These are phyloP conservation scores for Gasterosteus nipponicus DNA, from an alignment of 2,113 vertebrate genomes.

Conservation along the genomic window DNA sequence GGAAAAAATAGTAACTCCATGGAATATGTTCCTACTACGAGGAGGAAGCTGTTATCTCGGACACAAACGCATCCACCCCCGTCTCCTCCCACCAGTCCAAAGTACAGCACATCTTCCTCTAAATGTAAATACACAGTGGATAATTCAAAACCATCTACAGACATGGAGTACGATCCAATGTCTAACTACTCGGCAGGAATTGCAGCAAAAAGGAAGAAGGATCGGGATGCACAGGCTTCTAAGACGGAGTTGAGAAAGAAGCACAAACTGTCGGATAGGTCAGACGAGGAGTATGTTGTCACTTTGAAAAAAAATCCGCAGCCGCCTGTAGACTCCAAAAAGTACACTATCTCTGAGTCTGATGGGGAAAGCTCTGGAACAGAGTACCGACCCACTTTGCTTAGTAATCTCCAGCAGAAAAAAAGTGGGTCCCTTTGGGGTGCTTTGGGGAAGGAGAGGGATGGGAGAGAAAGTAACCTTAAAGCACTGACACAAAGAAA, in stretches of 20 bases:
- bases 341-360: conserved; percentile 88
- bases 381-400: conserved; percentile 70
- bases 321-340: conserved; percentile 57
- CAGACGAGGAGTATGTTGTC: conserved; percentile 79
- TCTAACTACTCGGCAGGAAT: conserved; percentile 93
- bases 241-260: conserved; percentile 51
- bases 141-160: conserved; percentile 89
- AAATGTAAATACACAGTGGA: conserved; percentile 93
- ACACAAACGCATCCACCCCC: conserved; percentile 33
- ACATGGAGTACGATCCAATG: conserved; percentile 95
- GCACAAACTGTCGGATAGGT: conserved; percentile 55
- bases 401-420: conserved; percentile 70
- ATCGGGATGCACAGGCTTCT: conserved; percentile 32
- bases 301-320: conserved; percentile 78
- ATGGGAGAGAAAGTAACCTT: conserved; percentile 55
- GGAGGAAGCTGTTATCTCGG: conserved; percentile 73
- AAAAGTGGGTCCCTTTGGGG: conserved; percentile 39
- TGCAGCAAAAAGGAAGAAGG: conserved; percentile 81
- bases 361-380: conserved; percentile 84
- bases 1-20: conserved; percentile 76
- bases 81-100: conserved; percentile 57
- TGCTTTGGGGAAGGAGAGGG: conserved; percentile 39
- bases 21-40: conserved; percentile 91
- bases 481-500: conserved; percentile 72
- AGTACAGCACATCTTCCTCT: conserved; percentile 56